Evolutionary conservation across 2,797 vertebrate species (phyloP), one percentile per base, ranked within the genome.

Genomic region (Tenualosa ilisha): DNA sequence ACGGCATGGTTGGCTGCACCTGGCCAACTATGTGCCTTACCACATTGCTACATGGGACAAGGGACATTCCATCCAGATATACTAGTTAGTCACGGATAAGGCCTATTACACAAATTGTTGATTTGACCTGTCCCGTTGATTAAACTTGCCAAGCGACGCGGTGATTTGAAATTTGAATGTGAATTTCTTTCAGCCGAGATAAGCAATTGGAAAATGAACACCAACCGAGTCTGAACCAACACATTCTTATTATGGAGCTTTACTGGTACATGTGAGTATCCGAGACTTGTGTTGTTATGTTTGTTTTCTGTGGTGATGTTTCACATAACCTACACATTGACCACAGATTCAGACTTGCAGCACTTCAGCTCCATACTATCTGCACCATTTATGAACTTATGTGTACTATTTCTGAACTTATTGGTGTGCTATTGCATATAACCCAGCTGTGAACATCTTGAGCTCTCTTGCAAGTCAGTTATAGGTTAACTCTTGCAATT

Each of bases 181-280:
- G 1, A 8, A 5, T 72, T 3, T 72, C 8, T 79, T 79, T 79
- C 40, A 79, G 40, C 72, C 20, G 40, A 79, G 40, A 46, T 79
- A 46, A 79, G 37, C 20, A 22, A 20, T n/a, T 79, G 72, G 37
- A 79, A 46, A 40, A 79, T 79, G 72, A 79, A 9, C 72, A 79
- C 40, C 17, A 51, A 9, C 7, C 43, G 2, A 43, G 72, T 22
- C 72, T 79, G 9, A 79, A 79, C 82, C 86, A 83, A 89, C 87
- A 93, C 89, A 91, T 84, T 86, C 89, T 54, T 61, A 91, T 85
- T 68, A 96, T 96, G 96, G 96, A 96, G 92, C 92, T 96, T 88
- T 96, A 96, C 92, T 96, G 96, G 96, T 96, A 96, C 91, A 96
- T 96, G 96, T 96, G 92, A 96, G 96, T 96, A 88, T 17, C 11